phyloP scores from a whole-genome alignment of 2,113 vertebrate species.

The Megalops atlanticus region DNA sequence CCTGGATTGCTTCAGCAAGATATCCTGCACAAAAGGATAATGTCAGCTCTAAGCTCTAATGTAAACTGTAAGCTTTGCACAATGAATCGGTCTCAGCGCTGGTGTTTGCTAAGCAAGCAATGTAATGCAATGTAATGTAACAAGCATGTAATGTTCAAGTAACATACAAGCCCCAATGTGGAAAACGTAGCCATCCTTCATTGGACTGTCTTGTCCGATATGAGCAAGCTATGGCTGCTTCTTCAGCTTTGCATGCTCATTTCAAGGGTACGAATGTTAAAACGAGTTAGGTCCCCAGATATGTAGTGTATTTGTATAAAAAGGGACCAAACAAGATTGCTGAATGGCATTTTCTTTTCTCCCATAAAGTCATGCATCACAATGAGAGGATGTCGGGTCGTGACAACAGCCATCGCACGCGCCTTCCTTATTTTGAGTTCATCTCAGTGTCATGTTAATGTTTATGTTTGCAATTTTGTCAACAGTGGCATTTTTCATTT shows the following conservation, averaged over 20 bases:
- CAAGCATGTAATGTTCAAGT: too few relatives aligned
- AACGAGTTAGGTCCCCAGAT: background rate
- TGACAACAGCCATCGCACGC: conserved; percentile 52
- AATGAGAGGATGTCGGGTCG: conserved; percentile 63
- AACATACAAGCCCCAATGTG: too few relatives aligned
- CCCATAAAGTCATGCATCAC: conserved; percentile 38
- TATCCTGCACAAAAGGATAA: too few relatives aligned
- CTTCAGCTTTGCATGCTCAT: too few relatives aligned
- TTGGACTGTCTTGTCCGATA: too few relatives aligned
- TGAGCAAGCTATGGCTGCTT: too few relatives aligned
- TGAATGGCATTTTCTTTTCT: conserved; percentile 29
- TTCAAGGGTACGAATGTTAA: too few relatives aligned
- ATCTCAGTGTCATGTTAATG: conserved; percentile 55
- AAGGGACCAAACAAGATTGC: conserved; percentile 21
- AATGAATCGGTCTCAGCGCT: background rate
- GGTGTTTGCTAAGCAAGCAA: background rate
- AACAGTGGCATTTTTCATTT: conserved; percentile 52
- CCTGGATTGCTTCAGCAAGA: background rate
- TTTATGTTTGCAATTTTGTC: conserved; percentile 56
- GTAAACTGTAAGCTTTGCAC: too few relatives aligned
- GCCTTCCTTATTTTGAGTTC: conserved; percentile 65
- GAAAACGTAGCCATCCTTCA: too few relatives aligned
- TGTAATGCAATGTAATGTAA: too few relatives aligned
- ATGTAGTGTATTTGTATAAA: conserved; percentile 17
- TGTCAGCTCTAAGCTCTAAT: background rate